These are phyloP conservation scores for Mustela nigripes DNA, from an alignment of 2,113 vertebrate species.

Conservation along the genomic window DNA sequence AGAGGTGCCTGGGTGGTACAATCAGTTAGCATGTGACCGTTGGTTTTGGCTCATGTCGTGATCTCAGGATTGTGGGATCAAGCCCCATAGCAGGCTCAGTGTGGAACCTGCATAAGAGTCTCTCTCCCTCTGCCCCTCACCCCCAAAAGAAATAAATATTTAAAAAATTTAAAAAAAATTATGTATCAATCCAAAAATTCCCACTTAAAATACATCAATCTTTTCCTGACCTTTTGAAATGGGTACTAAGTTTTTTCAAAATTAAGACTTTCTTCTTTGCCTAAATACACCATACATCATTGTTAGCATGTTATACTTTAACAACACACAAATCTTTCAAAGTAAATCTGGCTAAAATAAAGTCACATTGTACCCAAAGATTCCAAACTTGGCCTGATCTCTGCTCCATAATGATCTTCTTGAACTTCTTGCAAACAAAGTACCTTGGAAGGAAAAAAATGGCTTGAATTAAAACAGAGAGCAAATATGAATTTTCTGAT, in stretches of 20 bases:
- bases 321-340: not conserved
- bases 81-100: not conserved
- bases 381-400: slow-evolving; percentile 95
- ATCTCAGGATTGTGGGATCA: not conserved
- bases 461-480: slow-evolving; percentile 73
- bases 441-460: slow-evolving; percentile 88
- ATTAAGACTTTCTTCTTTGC: slow-evolving; percentile 38
- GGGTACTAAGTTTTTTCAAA: slow-evolving; percentile 33
- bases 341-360: slow-evolving; percentile 58
- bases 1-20: not conserved
- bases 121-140: not conserved
- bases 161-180: not conserved
- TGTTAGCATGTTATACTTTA: slow-evolving; percentile 42
- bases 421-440: slow-evolving; percentile 99
- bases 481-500: not conserved
- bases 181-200: not conserved
- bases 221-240: slow-evolving; percentile 32
- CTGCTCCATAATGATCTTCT: slow-evolving; percentile 94
- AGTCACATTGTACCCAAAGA: slow-evolving; percentile 89
- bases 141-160: not conserved
- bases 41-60: not conserved
- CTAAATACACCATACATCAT: not conserved
- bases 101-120: not conserved
- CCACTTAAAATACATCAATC: not conserved
- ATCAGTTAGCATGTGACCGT: not conserved